Percentiles rank a stretch among this genome's conserved stretches.
Conservation (phyloP, 1,140 invertebrate genomes). For the Drosophila melanica region DNA sequence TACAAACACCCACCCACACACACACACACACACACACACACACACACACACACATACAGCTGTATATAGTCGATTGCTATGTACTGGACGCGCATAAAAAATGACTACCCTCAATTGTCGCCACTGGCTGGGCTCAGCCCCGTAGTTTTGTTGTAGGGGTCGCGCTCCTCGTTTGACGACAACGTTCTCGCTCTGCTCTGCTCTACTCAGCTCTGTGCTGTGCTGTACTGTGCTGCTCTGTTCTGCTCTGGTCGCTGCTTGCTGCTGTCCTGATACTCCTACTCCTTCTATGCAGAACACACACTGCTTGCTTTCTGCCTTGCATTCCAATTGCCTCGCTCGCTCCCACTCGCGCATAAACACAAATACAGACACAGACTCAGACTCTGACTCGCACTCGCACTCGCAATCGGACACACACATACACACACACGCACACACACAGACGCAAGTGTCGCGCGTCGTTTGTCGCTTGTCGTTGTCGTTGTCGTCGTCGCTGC, state of each 20-base stretch:
- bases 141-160: conserved; percentile 15
- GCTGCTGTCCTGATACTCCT: conserved; percentile 11
- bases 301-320: conserved; percentile 32
- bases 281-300: conserved; percentile 1
- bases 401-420: neutral
- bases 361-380: neutral
- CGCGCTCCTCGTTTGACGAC: conserved; percentile 12
- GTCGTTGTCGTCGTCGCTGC: conserved; percentile 3
- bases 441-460: conserved; percentile 35
- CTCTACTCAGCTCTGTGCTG: conserved; percentile 1
- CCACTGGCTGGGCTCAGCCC: conserved; percentile 38
- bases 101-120: conserved; percentile 58
- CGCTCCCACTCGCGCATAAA: conserved; percentile 17
- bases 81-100: conserved; percentile 46
- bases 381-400: neutral
- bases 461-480: conserved; percentile 43
- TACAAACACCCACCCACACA: conserved; percentile 8
- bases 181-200: conserved; percentile 23
- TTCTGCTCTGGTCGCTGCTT: conserved; percentile 1
- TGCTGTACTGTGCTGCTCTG: neutral
- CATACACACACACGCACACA: conserved; percentile 10
- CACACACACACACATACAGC: neutral
- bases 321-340: conserved; percentile 39
- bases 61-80: conserved; percentile 21
- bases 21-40: conserved; percentile 9